phyloP scores from a whole-genome alignment of 2,113 vertebrate species.

The Podarcis raffonei region DNA sequence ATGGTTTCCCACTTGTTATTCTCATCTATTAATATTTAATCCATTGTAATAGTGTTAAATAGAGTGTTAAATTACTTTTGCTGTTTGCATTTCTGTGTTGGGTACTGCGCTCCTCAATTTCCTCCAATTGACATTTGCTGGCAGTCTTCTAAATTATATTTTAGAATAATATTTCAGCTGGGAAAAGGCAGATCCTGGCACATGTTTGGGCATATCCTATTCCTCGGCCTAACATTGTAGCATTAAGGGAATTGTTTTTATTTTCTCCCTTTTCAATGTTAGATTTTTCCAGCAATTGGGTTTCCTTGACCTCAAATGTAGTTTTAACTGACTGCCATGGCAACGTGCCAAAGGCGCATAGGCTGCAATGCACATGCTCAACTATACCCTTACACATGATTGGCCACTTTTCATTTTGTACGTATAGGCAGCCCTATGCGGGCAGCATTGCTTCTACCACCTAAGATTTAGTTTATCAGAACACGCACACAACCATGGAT shows the following conservation, averaged over 20 bases:
- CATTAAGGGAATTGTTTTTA: not conserved
- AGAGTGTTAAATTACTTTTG: conserved; percentile 18
- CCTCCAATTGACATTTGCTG: not conserved
- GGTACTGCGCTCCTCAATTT: not conserved
- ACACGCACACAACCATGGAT: too few species aligned
- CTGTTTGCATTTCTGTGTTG: not conserved
- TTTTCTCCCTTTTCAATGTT: not conserved
- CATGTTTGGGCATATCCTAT: not conserved
- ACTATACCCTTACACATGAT: not conserved
- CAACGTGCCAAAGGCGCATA: not conserved
- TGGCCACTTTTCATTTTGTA: not conserved
- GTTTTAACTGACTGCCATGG: not conserved
- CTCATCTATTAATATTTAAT: conserved; percentile 16
- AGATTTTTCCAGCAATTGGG: not conserved
- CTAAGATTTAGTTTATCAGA: not conserved
- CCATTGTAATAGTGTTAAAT: conserved; percentile 15
- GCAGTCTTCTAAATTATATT: not conserved
- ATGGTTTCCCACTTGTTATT: not conserved
- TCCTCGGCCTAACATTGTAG: not conserved
- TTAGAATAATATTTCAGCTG: not conserved
- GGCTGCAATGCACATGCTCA: not conserved
- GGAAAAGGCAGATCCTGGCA: not conserved
- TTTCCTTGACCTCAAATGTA: not conserved
- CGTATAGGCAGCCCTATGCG: not conserved
- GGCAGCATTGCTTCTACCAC: not conserved